phyloP scores from a whole-genome alignment of 1,140 invertebrate genomes.

The Whitmania pigra region DNA sequence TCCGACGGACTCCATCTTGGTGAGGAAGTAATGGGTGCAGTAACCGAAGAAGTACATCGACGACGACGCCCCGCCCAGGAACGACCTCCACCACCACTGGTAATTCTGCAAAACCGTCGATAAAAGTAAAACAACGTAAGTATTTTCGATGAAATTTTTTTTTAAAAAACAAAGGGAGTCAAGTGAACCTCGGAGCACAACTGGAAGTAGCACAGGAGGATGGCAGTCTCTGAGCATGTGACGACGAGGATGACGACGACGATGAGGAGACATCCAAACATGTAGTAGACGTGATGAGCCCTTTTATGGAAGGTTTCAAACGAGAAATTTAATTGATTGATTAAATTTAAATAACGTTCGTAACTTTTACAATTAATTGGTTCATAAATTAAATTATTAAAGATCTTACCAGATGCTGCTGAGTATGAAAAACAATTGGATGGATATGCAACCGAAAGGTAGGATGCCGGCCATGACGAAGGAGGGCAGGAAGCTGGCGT shows the following conservation, averaged over 20 bases:
- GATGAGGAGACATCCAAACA: constrained; percentile 97
- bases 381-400: constrained; percentile 15
- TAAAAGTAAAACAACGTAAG: constrained; percentile 1
- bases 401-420: constrained; percentile 77
- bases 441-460: constrained; percentile 98
- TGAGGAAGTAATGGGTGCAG: constrained; percentile 91
- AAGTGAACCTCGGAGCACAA: constrained; percentile 87
- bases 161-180: no score
- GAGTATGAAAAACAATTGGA: constrained; percentile 95
- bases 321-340: constrained; percentile 19
- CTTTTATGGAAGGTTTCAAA: constrained; percentile 31
- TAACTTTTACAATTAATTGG: not conserved
- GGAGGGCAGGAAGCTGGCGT: constrained; percentile 70
- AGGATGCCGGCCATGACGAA: constrained; percentile 95
- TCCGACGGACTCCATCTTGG: constrained; percentile 86
- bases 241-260: constrained; percentile 94
- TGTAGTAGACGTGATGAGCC: constrained; percentile 94
- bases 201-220: constrained; percentile 95
- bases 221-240: constrained; percentile 95
- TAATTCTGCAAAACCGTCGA: constrained; percentile 53
- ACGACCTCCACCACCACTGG: constrained; percentile 79
- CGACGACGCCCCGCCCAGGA: constrained; percentile 90
- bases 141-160: no score
- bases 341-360: not conserved
- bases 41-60: constrained; percentile 92